Evolutionary conservation across 2,888 invertebrate species (phyloP).

Genomic region (Thysanoteuthis rhombus): DNA sequence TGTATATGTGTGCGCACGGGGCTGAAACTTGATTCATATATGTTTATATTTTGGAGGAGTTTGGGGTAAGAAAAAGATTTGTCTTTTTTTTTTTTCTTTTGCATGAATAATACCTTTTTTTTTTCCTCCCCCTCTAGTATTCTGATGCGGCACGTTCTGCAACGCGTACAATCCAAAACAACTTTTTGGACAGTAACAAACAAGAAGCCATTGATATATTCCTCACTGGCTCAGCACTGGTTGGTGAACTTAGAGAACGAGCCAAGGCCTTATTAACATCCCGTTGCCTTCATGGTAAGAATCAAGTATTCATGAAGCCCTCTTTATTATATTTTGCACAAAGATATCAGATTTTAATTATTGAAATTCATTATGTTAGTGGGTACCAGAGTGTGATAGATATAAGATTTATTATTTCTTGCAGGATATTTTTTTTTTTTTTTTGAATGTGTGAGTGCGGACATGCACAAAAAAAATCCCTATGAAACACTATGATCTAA

Average conservation of each 20-base stretch:
- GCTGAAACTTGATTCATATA: no score
- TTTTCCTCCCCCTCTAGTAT: conserved; percentile 70
- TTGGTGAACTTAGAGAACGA: conserved; percentile 90
- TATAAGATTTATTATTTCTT: no score
- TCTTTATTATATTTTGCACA: not conserved
- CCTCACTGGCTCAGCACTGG: conserved; percentile 88
- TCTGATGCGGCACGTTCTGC: conserved; percentile 98
- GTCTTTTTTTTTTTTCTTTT: not conserved
- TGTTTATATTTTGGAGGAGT: no score
- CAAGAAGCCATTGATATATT: conserved; percentile 98
- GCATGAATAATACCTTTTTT: not conserved
- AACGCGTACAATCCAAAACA: conserved; percentile 97
- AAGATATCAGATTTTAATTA: no score
- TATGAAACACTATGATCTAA: no score
- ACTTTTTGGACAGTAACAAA: conserved; percentile 87
- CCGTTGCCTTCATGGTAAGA: conserved; percentile 58
- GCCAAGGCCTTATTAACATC: conserved; percentile 74
- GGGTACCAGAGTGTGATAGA: no score
- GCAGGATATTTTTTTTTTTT: no score
- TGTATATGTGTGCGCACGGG: no score
- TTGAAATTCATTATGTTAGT: not conserved
- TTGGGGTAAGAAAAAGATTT: no score
- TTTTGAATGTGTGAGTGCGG: no score
- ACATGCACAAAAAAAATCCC: no score
- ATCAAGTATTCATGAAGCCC: not conserved